Base-by-base conservation (phyloP, 2,888 invertebrate genomes). In the Eupithecia abbreviata region DNA sequence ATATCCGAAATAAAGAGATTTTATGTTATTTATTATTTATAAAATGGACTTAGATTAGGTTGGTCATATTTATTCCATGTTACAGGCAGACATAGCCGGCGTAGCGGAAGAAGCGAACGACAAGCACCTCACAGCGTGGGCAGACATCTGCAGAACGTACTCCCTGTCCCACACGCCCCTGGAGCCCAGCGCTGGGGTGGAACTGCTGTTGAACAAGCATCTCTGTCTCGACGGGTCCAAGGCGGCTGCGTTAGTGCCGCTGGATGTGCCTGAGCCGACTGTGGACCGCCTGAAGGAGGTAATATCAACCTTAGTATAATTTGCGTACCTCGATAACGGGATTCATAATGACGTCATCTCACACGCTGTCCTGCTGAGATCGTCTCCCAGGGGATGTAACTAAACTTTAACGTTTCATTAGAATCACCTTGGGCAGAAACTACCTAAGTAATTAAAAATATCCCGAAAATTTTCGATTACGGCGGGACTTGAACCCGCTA, bases 51-150 rank as follows among this genome's bases (percentile, higher is more conserved):
- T 43, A 43, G 43, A 7, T 6, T 43, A 43, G 43, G 43, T 43
- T 43, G 43, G 4, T 43, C 43, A 43, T 43, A 43, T 43, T 43
- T 49, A 51, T 55, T 55, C 6, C 9, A 9, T 69, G 2, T 47
- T 1, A 45, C 89, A 98, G 98, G 94, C 96, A 68, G 98, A 98
- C 92, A 96, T 98, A 92, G 96, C 96, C 1, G 96, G 96, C 10
- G 97, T 98, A 6, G 97, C 98, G 0, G 98, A 98, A 84, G 98
- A 98, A 86, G 98, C 98, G 0, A 99, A 99, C 90, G 98, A 99
- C 91, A 98, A 98, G 89, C 99, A 99, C 90, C 96, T 98, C 93
- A 96, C 96, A 0, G 98, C 98, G 30, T 99, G 99, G 99, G 98
- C 98, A 0, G 97, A 97, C 87, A 96, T 98, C 47, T 98, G 98